Conservation (phyloP, 2,113 vertebrate genomes). For the Salvelinus fontinalis region DNA sequence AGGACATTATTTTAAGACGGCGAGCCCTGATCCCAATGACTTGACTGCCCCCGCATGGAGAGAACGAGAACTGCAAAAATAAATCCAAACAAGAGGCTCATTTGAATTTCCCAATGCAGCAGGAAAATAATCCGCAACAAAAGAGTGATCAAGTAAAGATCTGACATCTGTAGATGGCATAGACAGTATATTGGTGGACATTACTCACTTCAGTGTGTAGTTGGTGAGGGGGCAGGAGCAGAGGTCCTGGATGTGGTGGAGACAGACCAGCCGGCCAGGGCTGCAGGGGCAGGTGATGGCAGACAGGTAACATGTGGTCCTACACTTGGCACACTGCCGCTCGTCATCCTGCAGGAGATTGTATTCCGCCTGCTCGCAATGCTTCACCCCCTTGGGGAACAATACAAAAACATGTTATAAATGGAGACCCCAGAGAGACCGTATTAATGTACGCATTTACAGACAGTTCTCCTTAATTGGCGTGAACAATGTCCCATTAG, state of each 20-base stretch:
- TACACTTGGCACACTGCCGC: constrained; percentile 91
- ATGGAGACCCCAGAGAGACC: background rate
- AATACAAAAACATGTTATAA: background rate
- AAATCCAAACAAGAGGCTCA: too few species aligned
- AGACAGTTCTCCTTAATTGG: background rate
- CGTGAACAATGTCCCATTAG: background rate
- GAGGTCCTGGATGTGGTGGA: constrained; percentile 84
- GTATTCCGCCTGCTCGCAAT: constrained; percentile 79
- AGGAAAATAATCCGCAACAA: too few species aligned
- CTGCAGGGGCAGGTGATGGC: constrained; percentile 87
- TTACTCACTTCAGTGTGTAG: constrained; percentile 87
- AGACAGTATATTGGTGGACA: too few species aligned
- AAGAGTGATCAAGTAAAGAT: too few species aligned
- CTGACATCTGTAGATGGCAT: too few species aligned
- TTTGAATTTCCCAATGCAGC: too few species aligned
- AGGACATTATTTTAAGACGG: too few species aligned
- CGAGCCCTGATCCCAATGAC: too few species aligned
- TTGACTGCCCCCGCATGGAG: too few species aligned
- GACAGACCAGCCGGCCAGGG: constrained; percentile 85
- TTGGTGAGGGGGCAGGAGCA: constrained; percentile 84
- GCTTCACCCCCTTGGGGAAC: constrained; percentile 81
- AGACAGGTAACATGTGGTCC: constrained; percentile 97
- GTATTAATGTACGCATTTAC: background rate
- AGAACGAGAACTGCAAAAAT: too few species aligned
- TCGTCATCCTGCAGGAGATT: constrained; percentile 94